Evolutionary conservation across 2,797 vertebrate species (phyloP), one percentile per base, ranked within the genome.

Genomic region (Pseudochromis fuscus): DNA sequence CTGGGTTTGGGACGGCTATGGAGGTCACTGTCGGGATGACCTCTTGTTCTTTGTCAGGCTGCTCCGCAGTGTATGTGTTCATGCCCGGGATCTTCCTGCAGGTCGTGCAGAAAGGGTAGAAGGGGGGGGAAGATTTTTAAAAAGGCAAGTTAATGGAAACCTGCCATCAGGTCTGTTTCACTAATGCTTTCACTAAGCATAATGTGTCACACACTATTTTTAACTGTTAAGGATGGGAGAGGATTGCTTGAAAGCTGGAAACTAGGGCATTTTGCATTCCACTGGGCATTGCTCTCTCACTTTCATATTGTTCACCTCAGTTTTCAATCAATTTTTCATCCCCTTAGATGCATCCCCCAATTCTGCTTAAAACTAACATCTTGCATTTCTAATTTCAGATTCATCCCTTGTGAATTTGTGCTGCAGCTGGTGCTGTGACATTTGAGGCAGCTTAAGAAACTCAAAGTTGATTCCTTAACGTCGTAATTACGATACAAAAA

Each of bases 1-100:
- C 85, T 21, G 90, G 89, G 61, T 89, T 87, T 40, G 87, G 82
- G 79, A 88, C 76, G 15, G 83, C 87, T 57, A 92, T 87, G 63
- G 92, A 92, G 86, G 90, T 88, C 83, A 93, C 92, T 0, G 92
- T 82, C 0, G 92, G 90, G 50, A 93, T 91, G 76, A 93, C 92
- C 88, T 93, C 92, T 84, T 92, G 90, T 87, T 93, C 90, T 88
- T 93, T 93, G 70, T 93, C 92, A 4, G 92, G 81, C 84, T 92
- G 90, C 86, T 92, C 90, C 7, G 64, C 77, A 44, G 90, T 87
- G 79, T 91, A 93, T 11, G 87, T 92, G 81, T 90, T 88, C 80
- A 91, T 88, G 79, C 88, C 90, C 0, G 89, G 92, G 53, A 91
- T 91, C 89, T 93, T 93, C 87, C 92, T 93, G 83, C 19, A 72